These are phyloP conservation scores for Lypha dubia DNA, from an alignment of 2,888 invertebrate species.

Conservation along the genomic window DNA sequence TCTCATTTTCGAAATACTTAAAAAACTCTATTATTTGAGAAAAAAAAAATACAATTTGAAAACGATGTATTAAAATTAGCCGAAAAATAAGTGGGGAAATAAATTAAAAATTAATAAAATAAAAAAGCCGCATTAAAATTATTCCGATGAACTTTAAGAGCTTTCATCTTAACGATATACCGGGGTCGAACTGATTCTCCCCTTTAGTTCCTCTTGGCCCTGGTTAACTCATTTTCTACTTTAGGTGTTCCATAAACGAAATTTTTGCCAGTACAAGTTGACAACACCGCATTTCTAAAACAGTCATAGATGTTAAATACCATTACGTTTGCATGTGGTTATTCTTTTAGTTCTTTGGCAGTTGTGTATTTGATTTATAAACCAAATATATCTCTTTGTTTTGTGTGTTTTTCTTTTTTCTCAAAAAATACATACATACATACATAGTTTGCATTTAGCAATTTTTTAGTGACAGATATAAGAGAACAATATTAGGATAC, in stretches of 20 bases:
- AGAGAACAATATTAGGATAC: slow-evolving; percentile 39
- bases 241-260: slow-evolving; percentile 4
- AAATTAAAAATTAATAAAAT: too few species aligned
- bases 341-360: slow-evolving; percentile 38
- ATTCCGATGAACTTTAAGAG: too few species aligned
- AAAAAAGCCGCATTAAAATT: too few species aligned
- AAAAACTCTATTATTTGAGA: too few species aligned
- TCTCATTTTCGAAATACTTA: too few species aligned
- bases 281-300: slow-evolving; percentile 35
- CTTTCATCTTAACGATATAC: too few species aligned
- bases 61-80: too few species aligned
- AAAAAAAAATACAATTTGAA: too few species aligned
- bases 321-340: slow-evolving; percentile 28
- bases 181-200: too few species aligned
- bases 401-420: slow-evolving; percentile 7
- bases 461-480: background rate
- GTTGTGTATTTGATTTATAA: slow-evolving; percentile 47
- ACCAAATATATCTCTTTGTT: slow-evolving; percentile 26
- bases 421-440: too few species aligned
- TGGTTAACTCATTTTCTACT: background rate
- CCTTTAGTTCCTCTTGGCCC: too few species aligned
- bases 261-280: slow-evolving; percentile 1
- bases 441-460: background rate
- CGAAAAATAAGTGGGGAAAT: too few species aligned
- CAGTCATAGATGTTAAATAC: background rate